Evolutionary conservation across 1,140 invertebrate species (phyloP).

Genomic region (Drosophila kikkawai): DNA sequence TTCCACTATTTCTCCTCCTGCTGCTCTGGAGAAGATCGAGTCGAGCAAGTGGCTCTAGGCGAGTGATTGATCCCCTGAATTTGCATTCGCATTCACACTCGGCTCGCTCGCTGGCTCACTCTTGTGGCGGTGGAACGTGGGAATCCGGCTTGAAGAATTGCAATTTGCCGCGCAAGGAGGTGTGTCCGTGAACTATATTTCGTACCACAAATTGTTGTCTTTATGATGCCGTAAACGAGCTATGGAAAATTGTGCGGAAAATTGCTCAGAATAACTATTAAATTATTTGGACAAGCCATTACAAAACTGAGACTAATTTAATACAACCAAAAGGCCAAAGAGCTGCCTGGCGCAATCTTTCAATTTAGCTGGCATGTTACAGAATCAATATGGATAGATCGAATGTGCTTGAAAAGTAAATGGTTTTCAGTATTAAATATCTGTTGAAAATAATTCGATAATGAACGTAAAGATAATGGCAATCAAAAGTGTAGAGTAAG

Average conservation of each 20-base stretch:
- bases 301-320: slow-evolving; percentile 39
- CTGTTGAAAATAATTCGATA: slow-evolving; percentile 1
- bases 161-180: slow-evolving; percentile 53
- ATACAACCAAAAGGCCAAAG: slow-evolving; percentile 8
- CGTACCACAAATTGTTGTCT: slow-evolving; percentile 65
- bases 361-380: slow-evolving; percentile 11
- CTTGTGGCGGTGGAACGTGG: slow-evolving; percentile 71
- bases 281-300: slow-evolving; percentile 35
- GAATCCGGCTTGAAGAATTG: slow-evolving; percentile 62
- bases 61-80: slow-evolving; percentile 73
- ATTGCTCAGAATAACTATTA: slow-evolving; percentile 30
- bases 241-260: slow-evolving; percentile 60
- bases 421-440: slow-evolving; percentile 2
- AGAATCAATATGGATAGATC: slow-evolving; percentile 4
- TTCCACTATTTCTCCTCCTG: slow-evolving; percentile 57
- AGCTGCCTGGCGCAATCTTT: slow-evolving; percentile 26
- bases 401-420: slow-evolving; percentile 9
- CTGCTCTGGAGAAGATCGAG: slow-evolving; percentile 16
- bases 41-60: slow-evolving; percentile 50
- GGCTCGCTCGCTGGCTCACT: slow-evolving; percentile 4
- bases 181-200: slow-evolving; percentile 72
- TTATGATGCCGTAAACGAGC: slow-evolving; percentile 67
- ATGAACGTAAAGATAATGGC: neutral
- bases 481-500: neutral
- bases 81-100: slow-evolving; percentile 42